phyloP scores from a whole-genome alignment of 37 sponge, comb jelly and placozoan species.

The Oopsacas minuta region DNA sequence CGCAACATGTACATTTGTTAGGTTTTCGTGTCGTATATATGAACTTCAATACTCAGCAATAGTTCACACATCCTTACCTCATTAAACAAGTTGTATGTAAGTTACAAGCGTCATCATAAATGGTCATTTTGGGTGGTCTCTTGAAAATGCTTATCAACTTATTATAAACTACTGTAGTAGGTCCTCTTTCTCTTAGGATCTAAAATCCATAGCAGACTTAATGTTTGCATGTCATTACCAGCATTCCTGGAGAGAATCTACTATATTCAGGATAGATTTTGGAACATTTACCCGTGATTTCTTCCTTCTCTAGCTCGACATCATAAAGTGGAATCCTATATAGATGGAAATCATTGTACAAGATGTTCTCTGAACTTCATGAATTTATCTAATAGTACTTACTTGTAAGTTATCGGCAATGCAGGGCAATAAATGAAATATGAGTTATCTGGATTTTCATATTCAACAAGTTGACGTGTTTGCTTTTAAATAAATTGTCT shows the following conservation, averaged over 20 bases:
- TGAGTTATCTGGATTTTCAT: background rate
- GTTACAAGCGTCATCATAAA: background rate
- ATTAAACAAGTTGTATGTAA: conserved; percentile 7
- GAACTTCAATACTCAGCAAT: no score
- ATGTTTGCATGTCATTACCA: background rate
- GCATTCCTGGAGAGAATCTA: conserved; percentile 17
- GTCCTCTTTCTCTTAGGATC: background rate
- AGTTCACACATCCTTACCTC: no score
- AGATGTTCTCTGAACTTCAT: background rate
- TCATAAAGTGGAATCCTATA: background rate
- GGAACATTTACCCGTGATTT: background rate
- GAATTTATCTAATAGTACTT: background rate
- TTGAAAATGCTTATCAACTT: conserved; percentile 1
- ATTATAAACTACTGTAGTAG: background rate
- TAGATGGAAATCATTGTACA: background rate
- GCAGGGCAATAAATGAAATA: background rate
- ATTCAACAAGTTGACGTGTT: background rate
- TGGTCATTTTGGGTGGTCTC: background rate
- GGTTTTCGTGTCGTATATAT: no score
- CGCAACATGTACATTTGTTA: no score
- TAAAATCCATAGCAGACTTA: background rate
- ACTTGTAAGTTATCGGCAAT: background rate
- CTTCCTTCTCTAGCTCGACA: background rate
- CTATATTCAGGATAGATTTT: background rate
- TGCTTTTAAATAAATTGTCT: background rate